Base-by-base conservation (phyloP, 2,113 vertebrate genomes). In the Notechis scutatus region DNA sequence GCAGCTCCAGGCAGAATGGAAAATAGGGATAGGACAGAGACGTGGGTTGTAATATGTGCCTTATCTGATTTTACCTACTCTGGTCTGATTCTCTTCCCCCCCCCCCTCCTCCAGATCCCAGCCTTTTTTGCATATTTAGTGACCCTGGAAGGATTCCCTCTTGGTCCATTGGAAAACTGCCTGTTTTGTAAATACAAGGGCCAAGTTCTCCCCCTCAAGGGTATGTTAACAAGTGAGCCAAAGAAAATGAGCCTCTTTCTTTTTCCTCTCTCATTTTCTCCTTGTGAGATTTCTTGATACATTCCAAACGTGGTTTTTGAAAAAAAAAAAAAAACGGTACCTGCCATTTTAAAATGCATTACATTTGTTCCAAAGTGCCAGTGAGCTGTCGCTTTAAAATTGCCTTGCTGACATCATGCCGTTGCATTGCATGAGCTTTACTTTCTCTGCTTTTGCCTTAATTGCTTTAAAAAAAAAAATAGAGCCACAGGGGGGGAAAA, bases 221-320 rank as follows among this genome's bases (percentile, higher is more conserved):
- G 18, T 92, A n/a, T 34, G 50, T 89, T 59, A 39, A 59, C 55
- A 34, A 24, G 39, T 42, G 95, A 94, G 95, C 95, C 96, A 95
- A 94, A 94, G 89, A 15, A 4, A 10, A 92, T 34, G 54, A 39
- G 0, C 26, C n/a, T 56, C 55, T 56, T 20, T 56, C 5, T 23
- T 18, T 23, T 45, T 45, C 45, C 21, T 21, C 91, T 45, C 12
- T 21, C 90, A 42, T 5, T 59, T 12, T 39, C 52, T 55, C 15
- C 11, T 93, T 21, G 91, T 34, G 92, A 9, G 26, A 1, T 55
- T 74, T 11, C 21, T 56, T 21, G 26, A 42, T 0, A 1, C 92
- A 91, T 93, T 93, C 91, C 56, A 0, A 87, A 0, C 3, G 15
- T 0, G 69, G 52, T 5, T 14, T 55, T n/a, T 4, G 6, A 18